These are phyloP conservation scores for Anguilla rostrata DNA, from an alignment of 2,113 vertebrate species.

Conservation along the genomic window DNA sequence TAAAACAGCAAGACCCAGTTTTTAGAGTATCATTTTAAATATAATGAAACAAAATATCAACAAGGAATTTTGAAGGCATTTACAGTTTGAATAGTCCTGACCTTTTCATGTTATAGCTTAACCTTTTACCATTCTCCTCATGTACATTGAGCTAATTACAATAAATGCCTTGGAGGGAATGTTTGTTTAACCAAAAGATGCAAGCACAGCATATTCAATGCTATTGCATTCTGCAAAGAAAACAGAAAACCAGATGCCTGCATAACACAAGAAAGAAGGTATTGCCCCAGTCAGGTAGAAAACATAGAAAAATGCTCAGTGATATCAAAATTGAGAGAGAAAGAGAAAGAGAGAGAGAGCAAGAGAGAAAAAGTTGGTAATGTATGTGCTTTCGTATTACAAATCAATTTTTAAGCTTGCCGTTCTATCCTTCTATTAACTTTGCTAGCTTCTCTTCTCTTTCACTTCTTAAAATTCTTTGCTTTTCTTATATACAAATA, in stretches of 20 bases:
- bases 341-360: conserved; percentile 6
- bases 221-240: neutral
- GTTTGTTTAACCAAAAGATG: neutral
- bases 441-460: neutral
- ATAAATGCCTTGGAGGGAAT: neutral
- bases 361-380: neutral
- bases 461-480: neutral
- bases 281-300: neutral
- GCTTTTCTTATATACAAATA: no score
- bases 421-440: no score
- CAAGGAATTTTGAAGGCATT: neutral
- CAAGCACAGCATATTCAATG: neutral
- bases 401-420: neutral
- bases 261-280: neutral
- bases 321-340: neutral
- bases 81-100: neutral
- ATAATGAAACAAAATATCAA: neutral
- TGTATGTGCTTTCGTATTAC: neutral
- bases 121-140: neutral
- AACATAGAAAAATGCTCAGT: neutral
- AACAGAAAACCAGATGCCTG: neutral
- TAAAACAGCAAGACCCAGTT: no score
- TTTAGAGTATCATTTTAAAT: neutral
- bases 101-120: neutral
- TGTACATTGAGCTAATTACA: neutral